Evolutionary conservation across 1,140 invertebrate species (phyloP).

Genomic region (Drosophila carrolli): DNA sequence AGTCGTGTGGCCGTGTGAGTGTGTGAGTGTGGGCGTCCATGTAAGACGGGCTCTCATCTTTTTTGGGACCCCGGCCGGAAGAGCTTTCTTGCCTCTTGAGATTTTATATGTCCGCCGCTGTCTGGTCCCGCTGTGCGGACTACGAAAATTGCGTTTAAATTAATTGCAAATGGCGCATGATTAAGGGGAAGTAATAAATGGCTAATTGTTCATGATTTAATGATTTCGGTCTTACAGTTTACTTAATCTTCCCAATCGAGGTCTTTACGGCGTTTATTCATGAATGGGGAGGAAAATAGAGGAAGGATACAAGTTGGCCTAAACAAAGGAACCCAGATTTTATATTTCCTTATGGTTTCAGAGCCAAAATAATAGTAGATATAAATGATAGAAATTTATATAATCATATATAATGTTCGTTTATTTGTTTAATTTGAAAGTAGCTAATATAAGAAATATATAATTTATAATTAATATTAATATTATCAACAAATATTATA

Average conservation of each 20-base stretch:
- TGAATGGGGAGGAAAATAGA: neutral
- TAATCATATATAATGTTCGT: no score
- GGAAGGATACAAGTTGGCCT: neutral
- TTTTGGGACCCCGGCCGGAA: slow-evolving; percentile 38
- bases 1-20: slow-evolving; percentile 14
- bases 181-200: slow-evolving; percentile 79
- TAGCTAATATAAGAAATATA: no score
- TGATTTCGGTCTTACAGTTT: slow-evolving; percentile 53
- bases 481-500: no score
- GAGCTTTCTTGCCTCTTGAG: slow-evolving; percentile 57
- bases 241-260: slow-evolving; percentile 30
- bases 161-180: slow-evolving; percentile 82
- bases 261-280: neutral
- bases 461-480: no score
- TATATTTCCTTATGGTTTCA: no score
- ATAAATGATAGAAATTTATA: no score
- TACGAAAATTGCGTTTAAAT: slow-evolving; percentile 79
- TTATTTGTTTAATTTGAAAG: no score
- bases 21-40: slow-evolving; percentile 15
- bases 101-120: slow-evolving; percentile 58
- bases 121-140: slow-evolving; percentile 59
- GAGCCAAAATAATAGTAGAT: no score
- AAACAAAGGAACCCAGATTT: neutral
- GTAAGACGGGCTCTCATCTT: slow-evolving; percentile 50
- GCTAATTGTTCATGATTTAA: slow-evolving; percentile 81